Evolutionary conservation across 2,113 vertebrate species (phyloP).

Genomic region (Nanorana parkeri): DNA sequence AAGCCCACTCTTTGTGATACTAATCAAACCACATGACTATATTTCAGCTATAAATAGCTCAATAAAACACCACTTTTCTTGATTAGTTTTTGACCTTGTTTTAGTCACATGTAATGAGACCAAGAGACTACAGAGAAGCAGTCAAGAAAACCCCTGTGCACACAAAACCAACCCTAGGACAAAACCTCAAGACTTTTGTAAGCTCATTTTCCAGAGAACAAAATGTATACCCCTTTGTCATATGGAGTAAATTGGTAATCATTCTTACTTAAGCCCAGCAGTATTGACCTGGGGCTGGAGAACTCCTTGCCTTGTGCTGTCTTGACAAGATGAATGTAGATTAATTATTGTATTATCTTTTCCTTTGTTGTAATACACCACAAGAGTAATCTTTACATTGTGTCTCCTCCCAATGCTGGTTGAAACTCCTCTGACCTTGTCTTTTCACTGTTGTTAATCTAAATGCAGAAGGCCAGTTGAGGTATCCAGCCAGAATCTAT

Average conservation of each 20-base stretch:
- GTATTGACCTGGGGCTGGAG: constrained; percentile 27
- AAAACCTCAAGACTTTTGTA: neutral
- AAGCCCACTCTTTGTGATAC: too few species aligned
- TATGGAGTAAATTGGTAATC: constrained; percentile 2
- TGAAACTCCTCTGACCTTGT: constrained; percentile 49
- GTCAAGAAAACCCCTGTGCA: too few species aligned
- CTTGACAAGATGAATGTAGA: constrained; percentile 38
- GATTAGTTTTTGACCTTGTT: too few species aligned
- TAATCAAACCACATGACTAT: too few species aligned
- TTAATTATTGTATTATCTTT: constrained; percentile 44
- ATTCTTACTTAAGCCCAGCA: neutral
- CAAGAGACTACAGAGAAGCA: too few species aligned
- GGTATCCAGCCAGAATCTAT: constrained; percentile 48
- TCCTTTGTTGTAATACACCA: neutral
- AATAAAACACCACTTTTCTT: too few species aligned
- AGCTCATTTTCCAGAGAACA: neutral
- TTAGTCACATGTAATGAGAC: too few species aligned
- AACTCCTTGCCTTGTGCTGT: constrained; percentile 26
- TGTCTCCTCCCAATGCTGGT: neutral
- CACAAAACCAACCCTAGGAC: too few species aligned
- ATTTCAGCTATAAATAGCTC: too few species aligned
- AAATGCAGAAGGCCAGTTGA: constrained; percentile 48
- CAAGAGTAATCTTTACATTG: neutral
- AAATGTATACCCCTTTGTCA: neutral
- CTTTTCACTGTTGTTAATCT: constrained; percentile 53